These are phyloP conservation scores for Nymphalis io DNA, from an alignment of 1,140 invertebrate genomes.

Conservation along the genomic window DNA sequence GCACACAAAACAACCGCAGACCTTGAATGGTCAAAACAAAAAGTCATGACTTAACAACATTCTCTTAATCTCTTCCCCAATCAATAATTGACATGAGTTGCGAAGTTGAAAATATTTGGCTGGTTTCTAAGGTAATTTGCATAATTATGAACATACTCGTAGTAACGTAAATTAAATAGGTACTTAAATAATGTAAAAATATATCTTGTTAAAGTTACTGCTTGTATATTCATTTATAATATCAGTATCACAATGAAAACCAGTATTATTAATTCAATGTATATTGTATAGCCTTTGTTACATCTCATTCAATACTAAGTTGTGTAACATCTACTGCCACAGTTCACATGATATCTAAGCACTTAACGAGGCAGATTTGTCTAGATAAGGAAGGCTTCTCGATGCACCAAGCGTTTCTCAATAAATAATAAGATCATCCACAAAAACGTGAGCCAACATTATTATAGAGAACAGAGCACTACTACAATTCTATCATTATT, in stretches of 20 bases:
- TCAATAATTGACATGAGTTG: neutral
- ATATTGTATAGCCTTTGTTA: conserved; percentile 38
- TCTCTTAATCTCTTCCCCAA: conserved; percentile 37
- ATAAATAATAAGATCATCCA: conserved; percentile 67
- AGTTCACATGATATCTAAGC: conserved; percentile 65
- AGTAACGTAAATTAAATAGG: no score
- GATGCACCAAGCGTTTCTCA: conserved; percentile 56
- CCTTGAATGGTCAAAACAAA: conserved; percentile 48
- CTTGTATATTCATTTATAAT: neutral
- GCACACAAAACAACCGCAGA: conserved; percentile 33
- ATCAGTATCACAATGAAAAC: conserved; percentile 8
- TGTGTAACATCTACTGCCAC: conserved; percentile 55
- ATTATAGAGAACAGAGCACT: conserved; percentile 5
- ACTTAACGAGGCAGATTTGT: conserved; percentile 65
- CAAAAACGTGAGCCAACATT: conserved; percentile 64
- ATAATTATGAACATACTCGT: neutral
- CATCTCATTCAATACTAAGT: conserved; percentile 41
- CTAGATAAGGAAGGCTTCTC: conserved; percentile 60
- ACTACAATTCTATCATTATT: conserved; percentile 57
- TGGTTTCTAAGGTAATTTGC: neutral
- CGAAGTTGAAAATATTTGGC: neutral
- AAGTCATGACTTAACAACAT: conserved; percentile 46
- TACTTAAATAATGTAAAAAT: no score
- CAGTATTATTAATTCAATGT: conserved; percentile 27
- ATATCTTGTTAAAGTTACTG: no score